A percentile compares a stretch with the other conserved stretches of the same genome.
Conservation (phyloP, 2,888 invertebrate genomes). For the Slavum lentiscoides region DNA sequence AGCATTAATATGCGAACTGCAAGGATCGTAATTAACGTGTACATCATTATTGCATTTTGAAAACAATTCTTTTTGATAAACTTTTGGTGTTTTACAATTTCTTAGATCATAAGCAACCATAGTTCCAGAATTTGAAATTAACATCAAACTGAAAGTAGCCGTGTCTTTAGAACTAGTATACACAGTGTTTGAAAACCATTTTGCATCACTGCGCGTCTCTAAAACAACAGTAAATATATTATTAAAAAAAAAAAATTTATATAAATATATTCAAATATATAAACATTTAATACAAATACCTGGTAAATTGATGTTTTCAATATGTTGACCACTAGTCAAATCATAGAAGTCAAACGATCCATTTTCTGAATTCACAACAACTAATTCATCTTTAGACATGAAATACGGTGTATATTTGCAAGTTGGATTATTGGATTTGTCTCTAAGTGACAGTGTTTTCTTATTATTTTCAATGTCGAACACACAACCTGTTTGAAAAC, state of each 20-base stretch:
- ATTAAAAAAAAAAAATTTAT: neutral
- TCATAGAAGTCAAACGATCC: conserved; percentile 32
- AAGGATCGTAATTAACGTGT: conserved; percentile 46
- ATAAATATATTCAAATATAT: neutral
- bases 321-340: conserved; percentile 17
- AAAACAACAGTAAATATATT: neutral
- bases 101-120: conserved; percentile 30
- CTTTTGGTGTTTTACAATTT: conserved; percentile 22
- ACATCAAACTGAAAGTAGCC: conserved; percentile 11
- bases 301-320: conserved; percentile 11
- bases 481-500: neutral
- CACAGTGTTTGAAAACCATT: conserved; percentile 33
- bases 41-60: conserved; percentile 4
- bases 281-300: neutral
- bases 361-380: conserved; percentile 37
- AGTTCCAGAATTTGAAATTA: conserved; percentile 25
- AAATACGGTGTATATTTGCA: conserved; percentile 33
- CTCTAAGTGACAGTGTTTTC: neutral
- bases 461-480: conserved; percentile 41
- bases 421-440: neutral
- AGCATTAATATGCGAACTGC: conserved; percentile 24
- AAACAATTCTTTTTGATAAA: conserved; percentile 24
- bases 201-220: neutral
- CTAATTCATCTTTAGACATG: conserved; percentile 31
- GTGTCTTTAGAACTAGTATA: conserved; percentile 28